Base-by-base conservation (phyloP, 2,888 invertebrate genomes). In the Lathronympha strigana region DNA sequence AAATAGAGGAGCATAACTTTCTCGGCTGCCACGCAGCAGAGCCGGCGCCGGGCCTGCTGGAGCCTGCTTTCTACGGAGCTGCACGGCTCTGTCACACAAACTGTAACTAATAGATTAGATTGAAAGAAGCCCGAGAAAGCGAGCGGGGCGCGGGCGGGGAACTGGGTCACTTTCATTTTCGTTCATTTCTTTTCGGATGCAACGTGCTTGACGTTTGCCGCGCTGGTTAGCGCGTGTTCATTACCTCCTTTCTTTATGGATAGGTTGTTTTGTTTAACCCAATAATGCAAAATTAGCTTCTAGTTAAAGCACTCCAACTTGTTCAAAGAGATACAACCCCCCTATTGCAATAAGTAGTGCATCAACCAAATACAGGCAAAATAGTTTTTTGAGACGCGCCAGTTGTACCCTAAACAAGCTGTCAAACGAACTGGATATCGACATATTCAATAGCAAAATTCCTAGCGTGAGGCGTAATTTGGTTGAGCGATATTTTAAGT, bases 101-200 rank as follows among this genome's bases (percentile, higher is more conserved):
- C 80, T 83, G 81, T 82, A 83, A 79, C 82, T 84, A 88, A 86
- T 84, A 88, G 86, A 86, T 84, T 83, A 84, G 80, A 82, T 82
- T 81, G 82, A 87, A 78, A 86, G 87, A 87, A 86, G 79, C 79
- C 79, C 86, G 88, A 87, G 90, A 90, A 90, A 90, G 88, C 82
- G 82, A 68, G 75, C 76, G 74, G 75, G 74, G 71, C 63, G 76
- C 73, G 79, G 77, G 73, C 79, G 78, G 72, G 77, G 76, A 91
- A 83, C 86, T 90, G 73, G 91, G 91, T 78, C 90, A 92, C 91
- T 92, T 91, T 91, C 92, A 87, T 90, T 92, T 89, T 92, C 92
- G 87, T 90, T 90, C 85, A 87, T 90, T 90, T 90, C 88, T 90
- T 90, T 90, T 91, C 85, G 85, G 88, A 89, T 90, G 88, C 88